Base-by-base conservation (phyloP, 1,140 invertebrate genomes). In the Drosophila mayri region DNA sequence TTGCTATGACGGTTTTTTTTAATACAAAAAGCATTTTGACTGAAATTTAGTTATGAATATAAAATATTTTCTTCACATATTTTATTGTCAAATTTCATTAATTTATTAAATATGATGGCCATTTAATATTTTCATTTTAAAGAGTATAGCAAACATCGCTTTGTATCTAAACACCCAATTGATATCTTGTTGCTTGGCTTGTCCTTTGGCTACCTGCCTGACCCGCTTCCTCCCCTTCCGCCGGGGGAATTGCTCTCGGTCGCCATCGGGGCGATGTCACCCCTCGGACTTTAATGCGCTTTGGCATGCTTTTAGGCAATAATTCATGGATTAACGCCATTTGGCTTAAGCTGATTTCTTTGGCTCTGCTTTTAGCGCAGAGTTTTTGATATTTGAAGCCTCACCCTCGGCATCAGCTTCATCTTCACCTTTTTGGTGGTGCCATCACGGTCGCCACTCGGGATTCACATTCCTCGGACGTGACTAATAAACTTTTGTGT, bases 321-420 rank as follows among this genome's bases (percentile, higher is more conserved):
- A 91, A 91, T 91, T 91, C 88, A 91, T 91, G 88, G 88, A 91
- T 91, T 91, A 91, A 91, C 88, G 88, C 88, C 88, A 91, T 91
- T 91, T 91, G 84, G 88, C 70, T 88, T 78, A 88, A 88, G 85
- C 85, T 88, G 63, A 81, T 90, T 88, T 90, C 86, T 90, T 76
- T 75, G 70, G 81, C 63, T n/a, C 35, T 75, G 83, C 85, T 88
- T 85, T 88, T 90, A 81, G 85, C 80, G 73, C 76, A 88, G 68
- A 59, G 49, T 49, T 60, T 71, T 71, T 88, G 76, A 67, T 84
- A 72, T 76, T 76, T 60, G 58, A 49, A 54, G 86, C 83, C 83
- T 88, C 83, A 61, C 83, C 83, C 52, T 55, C 50, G 0, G 12
- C 43, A 4, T 14, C 46, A 50, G 47, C 52, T 38, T 38, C 52